Evolutionary conservation across 2,888 invertebrate species (phyloP).

Genomic region (Eupithecia inturbata): DNA sequence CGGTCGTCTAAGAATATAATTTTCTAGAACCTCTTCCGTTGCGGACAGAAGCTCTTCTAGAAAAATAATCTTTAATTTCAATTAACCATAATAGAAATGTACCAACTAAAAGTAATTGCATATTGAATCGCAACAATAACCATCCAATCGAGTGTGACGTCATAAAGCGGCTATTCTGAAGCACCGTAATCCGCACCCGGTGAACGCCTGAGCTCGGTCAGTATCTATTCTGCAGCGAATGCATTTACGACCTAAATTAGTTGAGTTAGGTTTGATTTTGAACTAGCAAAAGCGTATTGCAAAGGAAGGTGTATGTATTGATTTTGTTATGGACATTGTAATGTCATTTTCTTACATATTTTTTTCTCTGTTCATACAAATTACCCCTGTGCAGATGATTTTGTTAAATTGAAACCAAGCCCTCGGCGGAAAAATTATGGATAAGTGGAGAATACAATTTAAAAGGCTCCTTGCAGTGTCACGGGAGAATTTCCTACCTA

Average conservation of each 20-base stretch:
- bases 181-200: neutral
- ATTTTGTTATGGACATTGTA: too few relatives aligned
- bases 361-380: too few relatives aligned
- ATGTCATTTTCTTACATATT: too few relatives aligned
- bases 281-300: neutral
- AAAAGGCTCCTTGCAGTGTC: too few relatives aligned
- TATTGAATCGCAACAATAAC: neutral
- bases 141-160: conserved; percentile 1
- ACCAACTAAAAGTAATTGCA: neutral
- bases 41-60: neutral
- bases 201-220: neutral
- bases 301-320: neutral
- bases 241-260: neutral
- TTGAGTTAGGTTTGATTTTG: neutral
- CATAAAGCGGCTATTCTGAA: neutral
- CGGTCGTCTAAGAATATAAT: too few relatives aligned
- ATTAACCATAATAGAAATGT: neutral
- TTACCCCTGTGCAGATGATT: too few relatives aligned
- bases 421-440: too few relatives aligned
- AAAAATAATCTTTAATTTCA: neutral
- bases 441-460: too few relatives aligned
- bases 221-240: neutral
- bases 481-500: too few relatives aligned
- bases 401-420: too few relatives aligned
- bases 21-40: neutral